phyloP scores from a whole-genome alignment of 2,113 vertebrate species.

The Garra rufa region DNA sequence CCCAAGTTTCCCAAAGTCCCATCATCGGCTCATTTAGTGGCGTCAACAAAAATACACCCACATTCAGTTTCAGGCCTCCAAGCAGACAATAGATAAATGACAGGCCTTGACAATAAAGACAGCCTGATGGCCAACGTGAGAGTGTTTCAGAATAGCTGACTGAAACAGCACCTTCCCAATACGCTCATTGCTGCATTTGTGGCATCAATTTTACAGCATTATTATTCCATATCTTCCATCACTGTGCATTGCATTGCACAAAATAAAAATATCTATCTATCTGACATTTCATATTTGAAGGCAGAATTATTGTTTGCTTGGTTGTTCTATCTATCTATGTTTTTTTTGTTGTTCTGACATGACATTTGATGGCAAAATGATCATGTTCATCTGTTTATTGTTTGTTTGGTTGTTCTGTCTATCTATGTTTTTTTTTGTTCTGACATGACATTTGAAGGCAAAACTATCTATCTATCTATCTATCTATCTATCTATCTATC shows the following conservation, averaged over 20 bases:
- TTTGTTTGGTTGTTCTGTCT: too few species aligned
- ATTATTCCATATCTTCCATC: not conserved
- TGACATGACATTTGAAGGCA: too few species aligned
- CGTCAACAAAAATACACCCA: conserved; percentile 18
- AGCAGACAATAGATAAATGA: not conserved
- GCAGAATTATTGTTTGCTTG: too few species aligned
- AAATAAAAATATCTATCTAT: too few species aligned
- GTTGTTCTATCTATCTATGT: too few species aligned
- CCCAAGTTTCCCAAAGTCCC: conserved; percentile 20
- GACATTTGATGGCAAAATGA: too few species aligned
- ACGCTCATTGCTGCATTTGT: not conserved
- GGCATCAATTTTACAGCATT: not conserved
- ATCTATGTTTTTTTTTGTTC: too few species aligned
- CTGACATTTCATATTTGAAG: too few species aligned
- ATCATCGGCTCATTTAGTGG: not conserved
- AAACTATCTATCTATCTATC: too few species aligned
- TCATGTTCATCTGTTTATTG: too few species aligned
- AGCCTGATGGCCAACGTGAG: not conserved
- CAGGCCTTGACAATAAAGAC: conserved; percentile 2
- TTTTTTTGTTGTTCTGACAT: too few species aligned
- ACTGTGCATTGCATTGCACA: too few species aligned
- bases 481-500: not conserved
- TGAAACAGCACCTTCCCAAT: not conserved
- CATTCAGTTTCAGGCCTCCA: not conserved
- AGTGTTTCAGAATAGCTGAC: not conserved